Percentiles rank a stretch among this genome's conserved stretches.
These are phyloP conservation scores for Cotesia typhae DNA, from an alignment of 1,140 invertebrate genomes.

Conservation along the genomic window DNA sequence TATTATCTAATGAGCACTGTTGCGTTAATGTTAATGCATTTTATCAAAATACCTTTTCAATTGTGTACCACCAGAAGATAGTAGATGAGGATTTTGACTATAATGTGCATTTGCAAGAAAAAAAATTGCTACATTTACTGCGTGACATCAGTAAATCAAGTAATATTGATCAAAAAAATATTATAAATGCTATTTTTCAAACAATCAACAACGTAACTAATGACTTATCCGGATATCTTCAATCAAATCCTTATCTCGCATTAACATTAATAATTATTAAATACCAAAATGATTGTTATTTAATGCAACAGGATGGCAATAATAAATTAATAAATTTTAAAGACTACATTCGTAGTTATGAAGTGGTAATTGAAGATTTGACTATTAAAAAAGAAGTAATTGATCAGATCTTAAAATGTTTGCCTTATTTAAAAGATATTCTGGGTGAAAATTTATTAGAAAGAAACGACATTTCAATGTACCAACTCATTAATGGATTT, in stretches of 20 bases:
- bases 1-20: slow-evolving; percentile 66
- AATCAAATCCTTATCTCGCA: slow-evolving; percentile 58
- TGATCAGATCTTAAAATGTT: slow-evolving; percentile 41
- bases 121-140: slow-evolving; percentile 53
- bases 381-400: slow-evolving; percentile 48
- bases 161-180: slow-evolving; percentile 48
- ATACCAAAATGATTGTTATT: slow-evolving; percentile 37
- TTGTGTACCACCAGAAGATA: slow-evolving; percentile 62
- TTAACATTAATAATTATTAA: slow-evolving; percentile 57
- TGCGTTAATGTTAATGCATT: slow-evolving; percentile 67
- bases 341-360: slow-evolving; percentile 46
- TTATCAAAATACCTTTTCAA: slow-evolving; percentile 60
- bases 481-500: slow-evolving; percentile 68
- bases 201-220: slow-evolving; percentile 48
- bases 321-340: slow-evolving; percentile 35
- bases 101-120: slow-evolving; percentile 43
- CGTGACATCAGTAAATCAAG: slow-evolving; percentile 47
- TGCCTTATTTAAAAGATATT: slow-evolving; percentile 54
- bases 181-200: slow-evolving; percentile 51
- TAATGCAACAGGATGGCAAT: slow-evolving; percentile 7
- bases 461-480: slow-evolving; percentile 67
- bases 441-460: slow-evolving; percentile 51
- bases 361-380: slow-evolving; percentile 40
- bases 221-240: slow-evolving; percentile 56
- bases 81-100: slow-evolving; percentile 44